These are phyloP conservation scores for Malurus alboscapulatus DNA, from an alignment of 2,113 vertebrate genomes.

Conservation along the genomic window DNA sequence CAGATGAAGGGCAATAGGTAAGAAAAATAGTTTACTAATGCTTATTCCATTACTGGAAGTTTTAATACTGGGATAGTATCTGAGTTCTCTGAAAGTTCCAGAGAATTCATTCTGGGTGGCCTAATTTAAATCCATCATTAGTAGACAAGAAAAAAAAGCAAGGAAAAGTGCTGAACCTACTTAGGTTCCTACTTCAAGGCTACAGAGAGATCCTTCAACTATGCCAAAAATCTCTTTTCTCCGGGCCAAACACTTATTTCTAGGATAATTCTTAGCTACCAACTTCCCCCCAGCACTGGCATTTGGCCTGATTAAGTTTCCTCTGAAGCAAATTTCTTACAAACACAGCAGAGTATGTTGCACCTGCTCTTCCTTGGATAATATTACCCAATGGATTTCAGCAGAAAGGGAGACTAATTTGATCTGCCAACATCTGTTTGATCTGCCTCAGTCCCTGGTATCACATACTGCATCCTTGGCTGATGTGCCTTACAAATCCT, in stretches of 20 bases:
- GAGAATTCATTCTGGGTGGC: neutral
- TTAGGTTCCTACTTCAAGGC: neutral
- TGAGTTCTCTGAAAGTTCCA: neutral
- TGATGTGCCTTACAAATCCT: neutral
- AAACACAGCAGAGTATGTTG: neutral
- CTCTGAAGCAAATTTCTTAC: constrained; percentile 28
- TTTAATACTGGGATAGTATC: neutral
- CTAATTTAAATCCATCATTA: neutral
- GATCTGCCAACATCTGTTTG: constrained; percentile 12
- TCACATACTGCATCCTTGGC: neutral
- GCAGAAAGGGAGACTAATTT: constrained; percentile 38
- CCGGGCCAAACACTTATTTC: neutral
- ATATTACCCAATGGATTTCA: constrained; percentile 35
- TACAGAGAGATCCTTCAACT: neutral
- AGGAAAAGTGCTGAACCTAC: neutral
- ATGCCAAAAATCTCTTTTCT: neutral
- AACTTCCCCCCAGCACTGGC: neutral
- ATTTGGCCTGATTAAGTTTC: constrained; percentile 38
- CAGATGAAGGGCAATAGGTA: neutral
- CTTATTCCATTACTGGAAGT: neutral
- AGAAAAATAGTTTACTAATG: neutral
- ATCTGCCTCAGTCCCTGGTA: neutral
- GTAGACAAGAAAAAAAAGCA: neutral
- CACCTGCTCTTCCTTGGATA: constrained; percentile 30
- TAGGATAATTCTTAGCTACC: neutral